Percentiles rank a stretch among this genome's conserved stretches.
These are phyloP conservation scores for Symphodus melops DNA, from an alignment of 2,113 vertebrate species.

Conservation along the genomic window DNA sequence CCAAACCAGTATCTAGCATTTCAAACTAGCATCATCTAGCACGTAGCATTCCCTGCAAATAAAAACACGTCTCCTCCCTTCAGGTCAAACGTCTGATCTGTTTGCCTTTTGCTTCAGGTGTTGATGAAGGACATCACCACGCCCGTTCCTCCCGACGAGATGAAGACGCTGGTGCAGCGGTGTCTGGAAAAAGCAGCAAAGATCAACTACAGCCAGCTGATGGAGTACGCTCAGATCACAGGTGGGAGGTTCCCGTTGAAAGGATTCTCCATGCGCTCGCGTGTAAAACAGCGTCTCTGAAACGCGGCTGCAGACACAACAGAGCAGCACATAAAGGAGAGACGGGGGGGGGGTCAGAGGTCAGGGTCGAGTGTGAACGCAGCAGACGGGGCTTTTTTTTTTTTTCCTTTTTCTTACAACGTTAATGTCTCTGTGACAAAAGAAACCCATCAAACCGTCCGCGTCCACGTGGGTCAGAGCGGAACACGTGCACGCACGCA, in stretches of 20 bases:
- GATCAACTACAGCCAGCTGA: conserved; percentile 96
- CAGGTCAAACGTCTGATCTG: too few species aligned
- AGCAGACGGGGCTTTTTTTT: background rate
- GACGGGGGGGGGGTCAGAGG: background rate
- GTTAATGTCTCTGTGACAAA: background rate
- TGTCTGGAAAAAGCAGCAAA: conserved; percentile 95
- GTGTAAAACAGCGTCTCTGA: too few species aligned
- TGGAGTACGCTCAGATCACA: conserved; percentile 94
- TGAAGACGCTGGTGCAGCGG: conserved; percentile 93
- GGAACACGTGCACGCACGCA: background rate
- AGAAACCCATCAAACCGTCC: background rate
- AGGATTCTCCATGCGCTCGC: too few species aligned
- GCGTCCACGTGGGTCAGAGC: background rate
- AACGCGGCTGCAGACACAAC: background rate
- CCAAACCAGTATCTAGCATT: too few species aligned
- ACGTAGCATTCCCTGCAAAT: too few species aligned
- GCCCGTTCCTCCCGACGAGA: conserved; percentile 93
- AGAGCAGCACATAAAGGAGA: background rate
- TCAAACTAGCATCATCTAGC: too few species aligned
- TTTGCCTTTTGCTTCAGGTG: conserved; percentile 80
- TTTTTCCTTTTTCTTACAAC: background rate
- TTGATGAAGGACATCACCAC: conserved; percentile 99
- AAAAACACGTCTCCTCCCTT: too few species aligned
- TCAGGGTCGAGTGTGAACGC: background rate
- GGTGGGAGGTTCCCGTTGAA: conserved; percentile 77